phyloP scores from a whole-genome alignment of 2,113 vertebrate genomes.

The Salvelinus alpinus region DNA sequence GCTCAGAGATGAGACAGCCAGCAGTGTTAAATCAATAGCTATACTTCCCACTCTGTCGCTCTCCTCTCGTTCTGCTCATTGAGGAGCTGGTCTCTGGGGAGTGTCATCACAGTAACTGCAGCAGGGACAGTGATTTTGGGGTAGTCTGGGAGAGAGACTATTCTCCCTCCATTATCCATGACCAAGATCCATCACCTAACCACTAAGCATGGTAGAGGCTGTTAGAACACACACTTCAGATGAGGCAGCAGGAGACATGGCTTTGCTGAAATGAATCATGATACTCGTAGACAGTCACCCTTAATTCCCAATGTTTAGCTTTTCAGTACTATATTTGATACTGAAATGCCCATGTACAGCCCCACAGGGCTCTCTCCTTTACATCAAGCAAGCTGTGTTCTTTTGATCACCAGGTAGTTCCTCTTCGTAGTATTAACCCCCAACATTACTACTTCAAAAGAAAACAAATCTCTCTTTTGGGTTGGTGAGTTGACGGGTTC shows the following conservation, averaged over 20 bases:
- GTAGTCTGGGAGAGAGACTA: neutral
- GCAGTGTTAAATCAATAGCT: conserved; percentile 49
- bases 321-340: too few relatives aligned
- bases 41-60: conserved; percentile 22
- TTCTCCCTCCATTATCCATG: neutral
- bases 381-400: too few relatives aligned
- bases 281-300: neutral
- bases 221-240: neutral
- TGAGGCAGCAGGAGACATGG: neutral
- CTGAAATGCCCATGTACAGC: too few relatives aligned
- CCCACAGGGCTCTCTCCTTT: too few relatives aligned
- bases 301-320: neutral
- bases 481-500: neutral
- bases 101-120: neutral
- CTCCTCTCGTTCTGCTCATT: conserved; percentile 36
- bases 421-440: too few relatives aligned
- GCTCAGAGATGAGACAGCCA: conserved; percentile 9
- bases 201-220: neutral
- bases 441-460: too few relatives aligned
- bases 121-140: neutral
- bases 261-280: neutral
- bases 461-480: too few relatives aligned
- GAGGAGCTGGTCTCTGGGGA: conserved; percentile 37
- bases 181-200: neutral
- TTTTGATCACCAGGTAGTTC: too few relatives aligned